Percentiles rank a stretch among this genome's conserved stretches.
phyloP scores from a whole-genome alignment of 2,888 invertebrate genomes.

The Seira sanloemensis region DNA sequence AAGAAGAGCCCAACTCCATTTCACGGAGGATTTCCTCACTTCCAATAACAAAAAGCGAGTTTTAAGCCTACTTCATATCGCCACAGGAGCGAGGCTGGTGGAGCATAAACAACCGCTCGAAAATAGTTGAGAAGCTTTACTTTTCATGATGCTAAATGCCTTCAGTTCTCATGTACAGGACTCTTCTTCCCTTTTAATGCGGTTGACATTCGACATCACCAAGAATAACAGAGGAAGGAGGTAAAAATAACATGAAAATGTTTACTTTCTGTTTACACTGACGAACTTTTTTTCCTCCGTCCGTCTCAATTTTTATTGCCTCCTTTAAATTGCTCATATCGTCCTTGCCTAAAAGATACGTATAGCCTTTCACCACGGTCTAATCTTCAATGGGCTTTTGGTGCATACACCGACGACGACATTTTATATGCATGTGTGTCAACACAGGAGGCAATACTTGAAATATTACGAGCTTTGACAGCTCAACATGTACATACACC shows the following conservation, averaged over 20 bases:
- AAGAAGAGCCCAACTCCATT: no score
- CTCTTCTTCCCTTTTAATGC: not conserved
- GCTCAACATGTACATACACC: not conserved
- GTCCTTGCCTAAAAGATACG: not conserved
- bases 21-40: no score
- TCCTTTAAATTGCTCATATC: not conserved
- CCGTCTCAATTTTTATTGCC: conserved; percentile 28
- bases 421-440: not conserved
- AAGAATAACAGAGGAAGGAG: conserved; percentile 13
- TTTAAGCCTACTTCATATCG: no score
- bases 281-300: not conserved
- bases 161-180: not conserved
- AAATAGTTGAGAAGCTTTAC: no score
- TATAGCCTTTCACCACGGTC: conserved; percentile 1
- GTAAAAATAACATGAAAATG: conserved; percentile 28
- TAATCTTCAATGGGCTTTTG: not conserved
- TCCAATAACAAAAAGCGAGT: no score
- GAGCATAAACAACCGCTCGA: no score
- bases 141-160: no score
- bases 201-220: conserved; percentile 15
- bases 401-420: not conserved
- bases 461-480: conserved; percentile 32
- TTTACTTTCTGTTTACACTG: conserved; percentile 24
- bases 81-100: no score
- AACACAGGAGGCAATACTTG: conserved; percentile 13